Conservation (phyloP, 2,797 vertebrate genomes). For the Phylloscopus collybita region DNA sequence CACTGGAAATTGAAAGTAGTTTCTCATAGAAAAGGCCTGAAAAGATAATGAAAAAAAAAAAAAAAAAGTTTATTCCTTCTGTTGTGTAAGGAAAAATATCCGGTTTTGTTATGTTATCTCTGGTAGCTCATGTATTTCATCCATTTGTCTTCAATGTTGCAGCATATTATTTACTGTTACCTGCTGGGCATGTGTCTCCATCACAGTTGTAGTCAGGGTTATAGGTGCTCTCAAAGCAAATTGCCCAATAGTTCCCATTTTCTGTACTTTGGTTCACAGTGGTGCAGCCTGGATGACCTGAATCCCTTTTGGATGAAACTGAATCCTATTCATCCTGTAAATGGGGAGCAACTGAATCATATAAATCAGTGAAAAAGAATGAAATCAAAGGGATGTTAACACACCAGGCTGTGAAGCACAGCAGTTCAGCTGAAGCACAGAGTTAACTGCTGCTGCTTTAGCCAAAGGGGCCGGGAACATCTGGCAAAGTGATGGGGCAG, state of each 20-base stretch:
- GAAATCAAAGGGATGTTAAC: slow-evolving; percentile 34
- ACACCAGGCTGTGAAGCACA: neutral
- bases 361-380: slow-evolving; percentile 20
- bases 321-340: slow-evolving; percentile 29
- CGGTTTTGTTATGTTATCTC: neutral
- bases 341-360: neutral
- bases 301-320: neutral
- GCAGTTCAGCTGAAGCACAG: neutral
- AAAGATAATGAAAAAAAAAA: neutral
- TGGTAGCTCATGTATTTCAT: neutral
- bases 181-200: neutral
- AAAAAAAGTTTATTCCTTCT: neutral
- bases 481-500: slow-evolving; percentile 39
- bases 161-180: slow-evolving; percentile 1
- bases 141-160: neutral
- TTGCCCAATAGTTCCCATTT: neutral
- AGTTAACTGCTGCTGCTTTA: slow-evolving; percentile 3
- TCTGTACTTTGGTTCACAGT: neutral
- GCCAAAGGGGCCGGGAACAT: slow-evolving; percentile 34
- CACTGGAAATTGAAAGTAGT: neutral
- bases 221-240: neutral
- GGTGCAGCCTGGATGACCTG: neutral
- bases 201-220: neutral
- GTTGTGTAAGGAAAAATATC: neutral
- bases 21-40: neutral